Evolutionary conservation across 2,113 vertebrate genomes (phyloP), one percentile per base, ranked within the genome.

Genomic region (Cyprinus carpio): DNA sequence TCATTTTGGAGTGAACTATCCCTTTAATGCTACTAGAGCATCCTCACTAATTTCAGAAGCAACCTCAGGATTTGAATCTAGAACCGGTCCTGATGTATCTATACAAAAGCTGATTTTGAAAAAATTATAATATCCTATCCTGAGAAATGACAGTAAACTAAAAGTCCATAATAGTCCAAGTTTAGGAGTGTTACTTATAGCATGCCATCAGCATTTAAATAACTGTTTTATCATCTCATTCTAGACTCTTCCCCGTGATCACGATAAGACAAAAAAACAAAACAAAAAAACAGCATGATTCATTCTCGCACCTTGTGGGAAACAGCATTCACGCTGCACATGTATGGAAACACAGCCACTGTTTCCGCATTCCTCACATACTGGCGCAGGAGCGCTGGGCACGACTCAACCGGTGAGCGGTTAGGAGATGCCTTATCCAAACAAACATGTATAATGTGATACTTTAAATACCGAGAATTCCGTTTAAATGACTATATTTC

Each of bases 321-420:
- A 81, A 65, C 37, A 31, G 80, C 46, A 0, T 49, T 76, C 25
- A 20, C 49, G 23, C 23, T 62, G 54, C 79, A 15, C 80, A 74
- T 77, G 54, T 69, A 54, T 51, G 77, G 49, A 43, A 77, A 69
- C 64, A 64, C 64, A 64, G 27, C 40, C 13, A 9, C 11, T 15
- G 16, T 51, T 86, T 84, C 85, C 72, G 72, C 87, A 84, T 88
- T 88, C 87, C 85, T 43, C 10, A 12, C 82, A 84, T 88, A 64
- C 77, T 51, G 15, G 20, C 58, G 81, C 46, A 25, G 31, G 67
- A 83, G 25, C 56, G 60, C 64, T 64, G 76, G 54, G 27, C 34
- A 81, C 40, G 25, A 77, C 16, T 43, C 60, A 31, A 9, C 20
- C 51, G 5, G 31, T 11, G 56, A 69, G 80, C 13, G 6, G 43